Percentiles rank a stretch among this genome's conserved stretches.
Evolutionary conservation across 1,140 invertebrate genomes (phyloP).

Genomic region (Campoletis sonorensis): DNA sequence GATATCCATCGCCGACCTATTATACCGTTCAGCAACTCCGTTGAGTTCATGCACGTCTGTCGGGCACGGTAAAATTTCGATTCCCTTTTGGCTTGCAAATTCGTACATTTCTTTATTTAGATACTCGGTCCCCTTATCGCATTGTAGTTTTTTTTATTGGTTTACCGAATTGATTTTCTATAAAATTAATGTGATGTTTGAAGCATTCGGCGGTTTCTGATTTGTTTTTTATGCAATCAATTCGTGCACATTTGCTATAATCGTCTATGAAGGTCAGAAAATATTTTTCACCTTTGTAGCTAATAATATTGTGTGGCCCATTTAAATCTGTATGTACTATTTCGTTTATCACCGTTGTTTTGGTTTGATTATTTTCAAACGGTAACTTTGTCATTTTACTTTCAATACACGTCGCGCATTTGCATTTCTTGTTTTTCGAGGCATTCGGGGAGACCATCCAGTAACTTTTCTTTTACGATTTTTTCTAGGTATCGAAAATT

Average conservation of each 20-base stretch:
- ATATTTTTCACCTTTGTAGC: slow-evolving; percentile 44
- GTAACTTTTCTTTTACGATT: slow-evolving; percentile 50
- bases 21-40: slow-evolving; percentile 49
- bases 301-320: slow-evolving; percentile 42
- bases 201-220: slow-evolving; percentile 45
- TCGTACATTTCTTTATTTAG: slow-evolving; percentile 49
- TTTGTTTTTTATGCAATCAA: slow-evolving; percentile 53
- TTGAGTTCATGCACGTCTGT: slow-evolving; percentile 51
- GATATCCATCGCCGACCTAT: slow-evolving; percentile 46
- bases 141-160: slow-evolving; percentile 52
- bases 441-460: slow-evolving; percentile 42
- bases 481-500: slow-evolving; percentile 57
- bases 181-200: slow-evolving; percentile 51
- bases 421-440: slow-evolving; percentile 45
- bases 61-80: slow-evolving; percentile 44
- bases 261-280: slow-evolving; percentile 55
- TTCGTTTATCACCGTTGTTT: slow-evolving; percentile 45
- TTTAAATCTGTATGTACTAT: slow-evolving; percentile 49
- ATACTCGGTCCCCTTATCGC: slow-evolving; percentile 57
- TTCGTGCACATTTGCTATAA: slow-evolving; percentile 50
- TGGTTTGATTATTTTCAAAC: slow-evolving; percentile 47
- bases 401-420: slow-evolving; percentile 50
- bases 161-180: slow-evolving; percentile 52
- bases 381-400: slow-evolving; percentile 52
- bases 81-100: slow-evolving; percentile 52